Percentiles rank a stretch among this genome's conserved stretches.
Conservation (phyloP, 2,888 invertebrate species). For the Odontomyia ornata region DNA sequence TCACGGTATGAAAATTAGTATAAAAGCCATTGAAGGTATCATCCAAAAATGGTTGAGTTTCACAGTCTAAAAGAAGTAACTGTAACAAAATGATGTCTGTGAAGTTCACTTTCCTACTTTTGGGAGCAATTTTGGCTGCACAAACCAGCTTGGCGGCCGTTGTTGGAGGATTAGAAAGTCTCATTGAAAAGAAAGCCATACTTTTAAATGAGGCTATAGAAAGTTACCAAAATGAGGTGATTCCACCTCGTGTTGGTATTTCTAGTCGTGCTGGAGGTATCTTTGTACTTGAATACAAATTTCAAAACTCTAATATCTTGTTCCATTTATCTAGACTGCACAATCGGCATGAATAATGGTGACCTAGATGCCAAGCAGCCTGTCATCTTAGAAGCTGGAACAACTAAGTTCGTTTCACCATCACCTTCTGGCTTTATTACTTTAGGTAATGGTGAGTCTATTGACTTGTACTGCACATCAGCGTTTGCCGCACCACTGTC, state of each 20-base stretch:
- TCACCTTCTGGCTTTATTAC: not conserved
- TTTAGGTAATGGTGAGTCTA: not conserved
- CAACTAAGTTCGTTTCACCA: not conserved
- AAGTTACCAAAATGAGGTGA: not conserved
- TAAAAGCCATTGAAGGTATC: no score
- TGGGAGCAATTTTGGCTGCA: not conserved
- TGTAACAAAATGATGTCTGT: no score
- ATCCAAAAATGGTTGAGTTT: no score
- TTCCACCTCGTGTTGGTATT: not conserved
- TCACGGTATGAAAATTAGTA: no score
- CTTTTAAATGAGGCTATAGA: not conserved
- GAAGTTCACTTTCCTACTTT: not conserved
- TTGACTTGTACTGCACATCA: slow-evolving; percentile 17
- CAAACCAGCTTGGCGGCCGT: not conserved
- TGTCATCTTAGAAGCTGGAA: not conserved
- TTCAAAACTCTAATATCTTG: not conserved
- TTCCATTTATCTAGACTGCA: not conserved
- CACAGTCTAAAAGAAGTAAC: no score
- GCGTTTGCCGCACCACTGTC: not conserved
- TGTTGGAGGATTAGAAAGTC: not conserved
- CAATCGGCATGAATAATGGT: slow-evolving; percentile 13
- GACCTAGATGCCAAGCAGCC: slow-evolving; percentile 12
- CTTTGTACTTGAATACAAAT: not conserved
- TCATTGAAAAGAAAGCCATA: not conserved
- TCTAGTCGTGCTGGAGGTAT: not conserved